Evolutionary conservation across 2,113 vertebrate genomes (phyloP), one percentile per base, ranked within the genome.

Genomic region (Crypturellus undulatus): DNA sequence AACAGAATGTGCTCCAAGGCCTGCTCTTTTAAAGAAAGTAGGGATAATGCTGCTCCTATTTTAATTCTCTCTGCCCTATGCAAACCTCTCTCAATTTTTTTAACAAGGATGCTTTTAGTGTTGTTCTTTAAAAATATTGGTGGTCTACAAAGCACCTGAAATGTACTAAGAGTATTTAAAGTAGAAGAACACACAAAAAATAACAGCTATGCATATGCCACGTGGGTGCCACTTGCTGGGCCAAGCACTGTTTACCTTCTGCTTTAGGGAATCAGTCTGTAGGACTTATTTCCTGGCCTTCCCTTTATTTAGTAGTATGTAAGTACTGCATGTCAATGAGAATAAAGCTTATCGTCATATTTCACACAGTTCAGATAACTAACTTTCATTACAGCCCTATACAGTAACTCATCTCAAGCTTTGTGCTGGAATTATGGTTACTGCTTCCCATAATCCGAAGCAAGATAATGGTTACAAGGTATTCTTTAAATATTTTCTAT

Each of bases 401-500:
- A 96, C 99, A 2, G 98, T 99, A n/a, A 98, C 97, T 15, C 98
- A 98, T 51, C 95, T 99, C 95, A 98, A 98, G 54, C 98, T 99
- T 30, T 99, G 98, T 96, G 99, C 99, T 93, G 99, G 99, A 47
- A 98, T 99, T 96, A 99, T 99, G 99, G 96, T 99, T 54, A 99
- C 99, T 0, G 99, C 99, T 36, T 99, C 99, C 4, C 99, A 99
- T 96, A 99, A 99, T 89, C 99, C 99, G 22, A 99, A 99, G 97
- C 98, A 99, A 90, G 99, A 99, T 96, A 99, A 99, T 30, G 99
- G 99, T 36, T 99, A 99, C 90, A 99, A 99, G 99, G 99, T 99
- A 98, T 70, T 86, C 10, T 36, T 77, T 77, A 18, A 45, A 15
- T 75, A 8, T 64, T 87, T 81, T 86, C 34, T 63, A 28, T 38